Evolutionary conservation across 1,140 invertebrate genomes (phyloP), one percentile per base, ranked within the genome.

Genomic region (Scaptomyza montana): DNA sequence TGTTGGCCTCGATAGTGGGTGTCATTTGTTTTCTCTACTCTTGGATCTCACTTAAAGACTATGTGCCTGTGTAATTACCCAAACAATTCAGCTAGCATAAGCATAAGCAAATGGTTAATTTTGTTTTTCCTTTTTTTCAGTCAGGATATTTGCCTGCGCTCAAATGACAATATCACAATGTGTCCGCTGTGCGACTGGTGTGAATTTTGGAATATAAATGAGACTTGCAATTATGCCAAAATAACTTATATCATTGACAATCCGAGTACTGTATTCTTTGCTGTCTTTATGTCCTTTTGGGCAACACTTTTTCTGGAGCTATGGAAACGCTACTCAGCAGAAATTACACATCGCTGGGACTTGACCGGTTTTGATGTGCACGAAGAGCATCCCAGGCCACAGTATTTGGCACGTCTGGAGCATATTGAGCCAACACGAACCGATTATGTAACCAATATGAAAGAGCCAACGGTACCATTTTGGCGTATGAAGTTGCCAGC

Each of bases 221-320:
- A 97, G 76, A 97, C 97, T 0, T 99, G 98, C 92, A 89, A 95
- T 30, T 96, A 98, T 91, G 95, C 97, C n/a, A 94, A 94, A 81
- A 93, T 98, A 10, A 98, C 97, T 0, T 98, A 99, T 90, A 93
- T 99, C 30, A 98, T 99, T 91, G 98, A 99, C 89, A 99, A 99
- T 93, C 94, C 95, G 5, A 96, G 96, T 8, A 99, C 98, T 0
- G 96, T 99, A 1, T 95, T 97, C 87, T 99, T 99, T 93, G 97
- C 98, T 33, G 95, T 98, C 47, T 97, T 99, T 89, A 99, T 99
- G 98, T 98, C 98, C 39, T 95, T 99, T 91, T 99, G 98, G 97
- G 96, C 95, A 28, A 95, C 96, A 3, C 94, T 97, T 70, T 98
- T 98, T 93, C 92, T 98, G 77, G 98, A 99, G 93, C 93, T 98